Conservation (phyloP, 1,140 invertebrate species). For the Caenorhabditis brenneri region DNA sequence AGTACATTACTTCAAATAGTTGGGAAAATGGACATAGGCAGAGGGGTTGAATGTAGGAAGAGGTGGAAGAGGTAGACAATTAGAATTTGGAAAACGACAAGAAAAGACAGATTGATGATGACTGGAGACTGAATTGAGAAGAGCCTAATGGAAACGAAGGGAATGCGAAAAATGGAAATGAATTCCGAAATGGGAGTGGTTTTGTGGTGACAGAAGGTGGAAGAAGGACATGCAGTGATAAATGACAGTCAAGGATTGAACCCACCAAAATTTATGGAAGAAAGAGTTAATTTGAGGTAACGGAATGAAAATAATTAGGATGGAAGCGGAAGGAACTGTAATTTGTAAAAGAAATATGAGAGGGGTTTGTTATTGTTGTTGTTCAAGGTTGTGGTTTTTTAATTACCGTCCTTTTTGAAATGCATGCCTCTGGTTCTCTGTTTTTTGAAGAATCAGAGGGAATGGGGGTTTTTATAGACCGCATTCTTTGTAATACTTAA, state of each 20-base stretch:
- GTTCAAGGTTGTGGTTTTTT: neutral
- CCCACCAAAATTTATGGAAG: neutral
- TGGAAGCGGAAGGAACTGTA: neutral
- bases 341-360: neutral
- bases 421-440: too few relatives aligned
- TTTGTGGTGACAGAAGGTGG: neutral
- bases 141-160: conserved; percentile 8
- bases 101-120: conserved; percentile 16
- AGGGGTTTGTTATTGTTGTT: neutral
- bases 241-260: neutral
- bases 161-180: neutral
- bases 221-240: neutral
- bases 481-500: too few relatives aligned
- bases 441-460: too few relatives aligned
- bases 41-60: neutral
- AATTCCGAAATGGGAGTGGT: conserved; percentile 11
- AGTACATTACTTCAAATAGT: conserved; percentile 22
- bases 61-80: neutral
- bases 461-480: too few relatives aligned
- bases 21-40: conserved; percentile 16
- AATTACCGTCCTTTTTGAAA: too few relatives aligned
- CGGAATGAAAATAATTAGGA: too few relatives aligned
- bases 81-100: neutral
- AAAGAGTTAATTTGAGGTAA: neutral
- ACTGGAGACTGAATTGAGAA: neutral